Conservation (phyloP, 2,888 invertebrate genomes). For the Eristalis tenax region DNA sequence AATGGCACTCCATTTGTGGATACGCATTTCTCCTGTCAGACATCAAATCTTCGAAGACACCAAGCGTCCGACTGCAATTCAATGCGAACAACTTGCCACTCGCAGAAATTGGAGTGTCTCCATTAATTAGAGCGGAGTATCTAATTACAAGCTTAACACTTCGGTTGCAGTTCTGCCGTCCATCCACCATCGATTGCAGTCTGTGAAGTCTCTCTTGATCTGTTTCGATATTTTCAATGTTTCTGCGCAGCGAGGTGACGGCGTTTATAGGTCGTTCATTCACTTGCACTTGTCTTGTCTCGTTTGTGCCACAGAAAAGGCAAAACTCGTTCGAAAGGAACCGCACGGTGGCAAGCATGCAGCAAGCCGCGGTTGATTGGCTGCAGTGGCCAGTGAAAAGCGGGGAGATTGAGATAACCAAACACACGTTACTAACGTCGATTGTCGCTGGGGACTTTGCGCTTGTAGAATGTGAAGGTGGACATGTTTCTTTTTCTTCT, state of each 20-base stretch:
- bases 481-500: not conserved
- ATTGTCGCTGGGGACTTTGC: not conserved
- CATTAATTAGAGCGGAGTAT: slow-evolving; percentile 10
- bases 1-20: not conserved
- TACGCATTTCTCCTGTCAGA: not conserved
- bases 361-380: slow-evolving; percentile 27
- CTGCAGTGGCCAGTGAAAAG: slow-evolving; percentile 12
- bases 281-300: slow-evolving; percentile 63
- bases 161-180: not conserved
- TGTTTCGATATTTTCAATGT: not conserved
- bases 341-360: slow-evolving; percentile 1
- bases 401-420: slow-evolving; percentile 13
- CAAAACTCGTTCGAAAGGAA: slow-evolving; percentile 52
- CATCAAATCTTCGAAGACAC: not conserved
- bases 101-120: not conserved
- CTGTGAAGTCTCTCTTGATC: not conserved
- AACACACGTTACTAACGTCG: not conserved
- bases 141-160: slow-evolving; percentile 25
- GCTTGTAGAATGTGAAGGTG: slow-evolving; percentile 21
- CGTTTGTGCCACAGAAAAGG: slow-evolving; percentile 30
- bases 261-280: slow-evolving; percentile 56
- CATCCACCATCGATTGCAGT: not conserved
- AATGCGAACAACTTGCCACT: not conserved
- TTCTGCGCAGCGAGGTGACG: not conserved
- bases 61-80: not conserved